Evolutionary conservation across 1,140 invertebrate genomes (phyloP).

Genomic region (Zaprionus taronus): DNA sequence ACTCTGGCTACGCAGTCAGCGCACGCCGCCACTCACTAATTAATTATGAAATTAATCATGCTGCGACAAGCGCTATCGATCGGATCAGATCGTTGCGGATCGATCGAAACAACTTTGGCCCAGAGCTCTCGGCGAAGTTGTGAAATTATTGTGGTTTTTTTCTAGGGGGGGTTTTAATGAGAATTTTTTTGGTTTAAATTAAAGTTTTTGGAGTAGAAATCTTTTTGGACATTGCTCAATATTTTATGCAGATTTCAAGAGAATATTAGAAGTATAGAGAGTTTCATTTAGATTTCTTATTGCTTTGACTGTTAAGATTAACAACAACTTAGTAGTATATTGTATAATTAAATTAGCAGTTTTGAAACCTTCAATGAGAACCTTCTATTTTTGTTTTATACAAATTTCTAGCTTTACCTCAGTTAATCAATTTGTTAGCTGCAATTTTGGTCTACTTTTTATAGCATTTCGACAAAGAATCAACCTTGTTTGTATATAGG

Average conservation of each 20-base stretch:
- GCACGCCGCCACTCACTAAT: conserved; percentile 54
- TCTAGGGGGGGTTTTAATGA: neutral
- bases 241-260: neutral
- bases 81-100: neutral
- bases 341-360: neutral
- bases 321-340: neutral
- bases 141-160: conserved; percentile 1
- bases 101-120: conserved; percentile 2
- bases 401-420: too few species aligned
- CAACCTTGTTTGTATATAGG: neutral
- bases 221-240: neutral
- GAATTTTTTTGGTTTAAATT: conserved; percentile 1
- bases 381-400: too few species aligned
- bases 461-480: too few species aligned
- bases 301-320: too few species aligned
- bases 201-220: neutral
- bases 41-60: conserved; percentile 62
- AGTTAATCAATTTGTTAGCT: too few species aligned
- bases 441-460: too few species aligned
- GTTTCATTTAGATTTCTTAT: too few species aligned
- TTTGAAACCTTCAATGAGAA: neutral
- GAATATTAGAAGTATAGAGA: too few species aligned
- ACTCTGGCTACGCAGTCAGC: conserved; percentile 21
- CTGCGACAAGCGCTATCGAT: conserved; percentile 27
- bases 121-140: neutral